phyloP scores from a whole-genome alignment of 1,140 invertebrate species.

The Cotesia chilonis region DNA sequence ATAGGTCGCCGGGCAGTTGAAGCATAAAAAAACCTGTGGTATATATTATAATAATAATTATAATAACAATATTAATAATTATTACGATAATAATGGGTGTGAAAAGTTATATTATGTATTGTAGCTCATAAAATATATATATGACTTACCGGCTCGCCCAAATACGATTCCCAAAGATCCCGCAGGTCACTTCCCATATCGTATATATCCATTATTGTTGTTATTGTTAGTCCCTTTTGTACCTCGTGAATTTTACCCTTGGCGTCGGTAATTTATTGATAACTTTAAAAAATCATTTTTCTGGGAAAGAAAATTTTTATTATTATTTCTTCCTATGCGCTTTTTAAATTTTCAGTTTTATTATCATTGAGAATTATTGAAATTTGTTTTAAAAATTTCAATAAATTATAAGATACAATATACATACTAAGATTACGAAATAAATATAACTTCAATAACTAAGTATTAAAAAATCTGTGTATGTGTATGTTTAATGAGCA shows the following conservation, averaged over 20 bases:
- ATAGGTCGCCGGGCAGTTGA: not conserved
- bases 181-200: constrained; percentile 75
- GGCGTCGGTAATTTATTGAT: not conserved
- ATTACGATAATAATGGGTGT: not conserved
- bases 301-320: no score
- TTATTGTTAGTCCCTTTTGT: not conserved
- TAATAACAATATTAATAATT: not conserved
- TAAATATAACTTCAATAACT: no score
- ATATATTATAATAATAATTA: not conserved
- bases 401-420: no score
- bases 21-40: constrained; percentile 1
- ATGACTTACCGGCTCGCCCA: constrained; percentile 75
- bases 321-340: no score
- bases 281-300: not conserved
- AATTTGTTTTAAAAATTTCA: no score
- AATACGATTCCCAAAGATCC: constrained; percentile 80
- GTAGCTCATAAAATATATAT: no score
- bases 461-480: no score
- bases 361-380: no score
- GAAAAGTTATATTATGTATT: not conserved
- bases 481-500: no score
- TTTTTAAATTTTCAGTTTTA: no score
- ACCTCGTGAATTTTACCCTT: not conserved
- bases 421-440: no score
- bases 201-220: constrained; percentile 71